Conservation (phyloP, 2,888 invertebrate genomes). For the Branchipolynoe longqiensis region DNA sequence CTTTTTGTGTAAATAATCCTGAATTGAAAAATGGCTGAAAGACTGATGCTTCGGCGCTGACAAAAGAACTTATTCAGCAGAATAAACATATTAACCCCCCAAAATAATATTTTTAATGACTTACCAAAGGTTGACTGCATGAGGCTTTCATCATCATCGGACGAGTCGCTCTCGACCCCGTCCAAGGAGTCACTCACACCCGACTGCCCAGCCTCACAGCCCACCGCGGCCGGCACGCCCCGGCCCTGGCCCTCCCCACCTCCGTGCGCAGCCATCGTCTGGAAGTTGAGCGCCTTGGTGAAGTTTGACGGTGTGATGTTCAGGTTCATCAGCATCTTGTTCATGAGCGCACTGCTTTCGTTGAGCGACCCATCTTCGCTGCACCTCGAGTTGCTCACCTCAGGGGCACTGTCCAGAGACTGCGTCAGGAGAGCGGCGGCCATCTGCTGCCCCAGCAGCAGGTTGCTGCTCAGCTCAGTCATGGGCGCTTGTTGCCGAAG, state of each 20-base stretch:
- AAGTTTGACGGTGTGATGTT: constrained; percentile 70
- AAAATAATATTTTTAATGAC: too few relatives aligned
- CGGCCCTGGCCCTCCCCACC: neutral
- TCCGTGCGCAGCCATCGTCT: constrained; percentile 49
- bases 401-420: constrained; percentile 42
- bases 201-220: neutral
- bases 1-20: too few relatives aligned
- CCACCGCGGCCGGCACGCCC: neutral
- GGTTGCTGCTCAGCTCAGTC: neutral
- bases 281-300: constrained; percentile 72
- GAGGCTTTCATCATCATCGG: constrained; percentile 8
- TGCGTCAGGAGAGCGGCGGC: constrained; percentile 22
- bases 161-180: neutral
- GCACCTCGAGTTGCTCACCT: constrained; percentile 14
- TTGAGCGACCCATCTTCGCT: constrained; percentile 3
- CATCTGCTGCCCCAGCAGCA: constrained; percentile 18
- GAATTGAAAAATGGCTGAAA: too few relatives aligned
- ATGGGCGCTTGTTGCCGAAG: too few relatives aligned
- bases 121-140: neutral
- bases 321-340: constrained; percentile 66
- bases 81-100: too few relatives aligned
- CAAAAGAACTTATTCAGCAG: too few relatives aligned
- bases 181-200: neutral
- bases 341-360: neutral
- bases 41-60: too few relatives aligned